Percentiles rank a stretch among this genome's conserved stretches.
Conservation (phyloP, 2,888 invertebrate species). For the Pollenia labialis region DNA sequence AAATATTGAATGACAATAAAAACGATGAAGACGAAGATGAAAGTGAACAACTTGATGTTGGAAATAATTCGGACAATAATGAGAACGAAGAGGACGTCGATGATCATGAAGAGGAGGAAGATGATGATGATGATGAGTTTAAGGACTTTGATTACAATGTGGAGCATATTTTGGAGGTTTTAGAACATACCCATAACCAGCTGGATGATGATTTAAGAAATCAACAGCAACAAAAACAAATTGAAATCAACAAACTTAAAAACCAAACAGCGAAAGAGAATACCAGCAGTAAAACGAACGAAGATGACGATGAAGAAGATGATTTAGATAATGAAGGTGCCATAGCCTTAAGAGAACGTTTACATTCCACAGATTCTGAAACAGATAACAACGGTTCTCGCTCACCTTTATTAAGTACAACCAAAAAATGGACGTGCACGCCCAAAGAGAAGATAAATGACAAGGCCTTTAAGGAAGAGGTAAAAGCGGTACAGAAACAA, state of each 20-base stretch:
- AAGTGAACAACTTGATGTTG: slow-evolving; percentile 14
- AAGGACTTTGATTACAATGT: slow-evolving; percentile 81
- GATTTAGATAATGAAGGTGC: slow-evolving; percentile 62
- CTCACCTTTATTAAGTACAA: slow-evolving; percentile 87
- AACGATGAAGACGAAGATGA: slow-evolving; percentile 69
- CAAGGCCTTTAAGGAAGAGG: slow-evolving; percentile 77
- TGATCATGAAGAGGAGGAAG: slow-evolving; percentile 13
- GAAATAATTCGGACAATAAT: slow-evolving; percentile 72
- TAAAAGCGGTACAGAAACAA: slow-evolving; percentile 73
- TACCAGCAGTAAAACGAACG: neutral
- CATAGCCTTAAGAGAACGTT: slow-evolving; percentile 76
- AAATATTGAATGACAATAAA: slow-evolving; percentile 76
- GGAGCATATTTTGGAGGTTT: slow-evolving; percentile 79
- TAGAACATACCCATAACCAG: slow-evolving; percentile 79
- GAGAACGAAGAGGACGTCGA: slow-evolving; percentile 60
- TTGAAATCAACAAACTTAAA: slow-evolving; percentile 55
- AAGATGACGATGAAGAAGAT: slow-evolving; percentile 45
- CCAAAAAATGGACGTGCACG: slow-evolving; percentile 60
- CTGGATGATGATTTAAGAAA: slow-evolving; percentile 76
- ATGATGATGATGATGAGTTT: slow-evolving; percentile 74
- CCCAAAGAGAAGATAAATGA: slow-evolving; percentile 76
- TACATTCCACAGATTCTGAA: slow-evolving; percentile 86
- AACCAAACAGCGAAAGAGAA: slow-evolving; percentile 5
- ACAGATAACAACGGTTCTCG: slow-evolving; percentile 89
- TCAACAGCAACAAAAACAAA: slow-evolving; percentile 57